Conservation (phyloP, 2,113 vertebrate genomes). For the Dasyurus viverrinus region DNA sequence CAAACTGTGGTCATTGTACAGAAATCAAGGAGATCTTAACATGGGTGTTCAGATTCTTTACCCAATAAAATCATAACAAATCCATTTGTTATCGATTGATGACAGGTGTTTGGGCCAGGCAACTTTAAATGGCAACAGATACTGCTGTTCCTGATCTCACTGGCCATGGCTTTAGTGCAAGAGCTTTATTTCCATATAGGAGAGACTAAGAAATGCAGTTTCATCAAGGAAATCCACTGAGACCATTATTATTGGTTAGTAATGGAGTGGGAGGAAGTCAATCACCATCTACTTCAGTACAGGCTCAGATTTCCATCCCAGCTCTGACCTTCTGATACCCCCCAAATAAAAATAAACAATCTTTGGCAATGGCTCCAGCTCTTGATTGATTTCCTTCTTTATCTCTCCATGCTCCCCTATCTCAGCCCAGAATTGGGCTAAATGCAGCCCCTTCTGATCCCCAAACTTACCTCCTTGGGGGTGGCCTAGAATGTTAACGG, state of each 20-base stretch:
- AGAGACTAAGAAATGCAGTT: slow-evolving; percentile 95
- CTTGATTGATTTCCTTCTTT: too few species aligned
- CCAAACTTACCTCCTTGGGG: not conserved
- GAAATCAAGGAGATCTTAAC: too few species aligned
- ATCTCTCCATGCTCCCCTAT: not conserved
- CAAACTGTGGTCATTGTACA: too few species aligned
- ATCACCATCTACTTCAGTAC: not conserved
- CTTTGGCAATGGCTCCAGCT: too few species aligned
- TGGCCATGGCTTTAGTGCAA: slow-evolving; percentile 60
- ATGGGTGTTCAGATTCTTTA: too few species aligned
- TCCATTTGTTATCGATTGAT: too few species aligned
- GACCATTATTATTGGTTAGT: slow-evolving; percentile 95
- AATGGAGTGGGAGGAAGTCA: slow-evolving; percentile 50
- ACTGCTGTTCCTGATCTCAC: slow-evolving; percentile 50
- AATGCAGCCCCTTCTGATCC: not conserved
- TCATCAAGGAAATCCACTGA: slow-evolving; percentile 96
- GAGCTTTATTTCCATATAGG: slow-evolving; percentile 94
- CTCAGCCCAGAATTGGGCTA: not conserved
- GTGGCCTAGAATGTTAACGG: too few species aligned
- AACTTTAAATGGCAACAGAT: not conserved
- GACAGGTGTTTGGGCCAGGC: too few species aligned
- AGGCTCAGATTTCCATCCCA: not conserved
- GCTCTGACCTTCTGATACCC: too few species aligned
- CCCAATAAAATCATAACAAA: too few species aligned
- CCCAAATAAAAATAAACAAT: not conserved